Percentiles rank a stretch among this genome's conserved stretches.
Conservation (phyloP, 1,140 invertebrate genomes). For the Helicoverpa zea region DNA sequence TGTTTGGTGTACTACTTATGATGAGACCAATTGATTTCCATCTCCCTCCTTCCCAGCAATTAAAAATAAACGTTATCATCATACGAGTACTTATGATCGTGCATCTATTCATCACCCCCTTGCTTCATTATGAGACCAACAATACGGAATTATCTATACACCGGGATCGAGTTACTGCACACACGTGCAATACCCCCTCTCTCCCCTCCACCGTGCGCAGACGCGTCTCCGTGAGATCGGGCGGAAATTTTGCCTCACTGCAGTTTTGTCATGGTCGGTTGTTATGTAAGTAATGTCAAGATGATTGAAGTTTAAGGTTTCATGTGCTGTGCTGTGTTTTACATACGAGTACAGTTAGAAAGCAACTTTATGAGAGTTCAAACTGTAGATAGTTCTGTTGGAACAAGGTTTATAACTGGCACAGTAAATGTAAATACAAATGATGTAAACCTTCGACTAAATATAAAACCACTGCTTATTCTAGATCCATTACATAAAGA, state of each 20-base stretch:
- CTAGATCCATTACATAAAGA: no score
- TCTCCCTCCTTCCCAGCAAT: slow-evolving; percentile 15
- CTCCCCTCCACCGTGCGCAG: slow-evolving; percentile 13
- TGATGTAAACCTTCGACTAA: no score
- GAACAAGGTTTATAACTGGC: no score
- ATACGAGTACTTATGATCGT: slow-evolving; percentile 18
- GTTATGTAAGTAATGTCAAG: slow-evolving; percentile 46
- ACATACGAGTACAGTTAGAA: background rate
- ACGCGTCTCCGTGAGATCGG: slow-evolving; percentile 40
- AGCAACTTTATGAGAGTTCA: no score
- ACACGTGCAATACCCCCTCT: slow-evolving; percentile 47
- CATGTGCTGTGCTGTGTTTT: slow-evolving; percentile 19
- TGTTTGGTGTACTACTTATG: background rate
- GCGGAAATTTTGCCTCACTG: slow-evolving; percentile 43
- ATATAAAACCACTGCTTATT: no score
- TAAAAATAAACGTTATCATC: slow-evolving; percentile 36
- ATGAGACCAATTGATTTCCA: background rate
- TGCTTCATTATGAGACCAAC: slow-evolving; percentile 36
- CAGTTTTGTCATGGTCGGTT: slow-evolving; percentile 47
- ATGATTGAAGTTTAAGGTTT: slow-evolving; percentile 48
- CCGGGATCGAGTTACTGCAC: slow-evolving; percentile 51
- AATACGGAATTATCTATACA: slow-evolving; percentile 53
- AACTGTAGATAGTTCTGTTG: no score
- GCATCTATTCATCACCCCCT: slow-evolving; percentile 45
- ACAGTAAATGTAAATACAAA: no score